Evolutionary conservation across 2,888 invertebrate genomes (phyloP).

Genomic region (Tyria jacobaeae): DNA sequence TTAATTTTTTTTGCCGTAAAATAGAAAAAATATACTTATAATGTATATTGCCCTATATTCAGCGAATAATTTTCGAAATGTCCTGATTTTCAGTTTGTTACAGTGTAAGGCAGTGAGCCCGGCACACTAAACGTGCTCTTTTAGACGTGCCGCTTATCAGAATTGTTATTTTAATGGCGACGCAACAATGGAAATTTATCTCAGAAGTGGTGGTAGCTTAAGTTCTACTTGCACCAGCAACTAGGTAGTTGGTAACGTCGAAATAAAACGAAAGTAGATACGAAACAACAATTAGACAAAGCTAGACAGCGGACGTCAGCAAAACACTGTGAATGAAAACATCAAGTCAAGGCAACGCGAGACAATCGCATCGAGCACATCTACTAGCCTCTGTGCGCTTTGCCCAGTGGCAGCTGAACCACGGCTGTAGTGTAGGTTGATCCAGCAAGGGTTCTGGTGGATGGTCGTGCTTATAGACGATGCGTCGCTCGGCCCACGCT

Average conservation of each 20-base stretch:
- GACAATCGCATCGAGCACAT: slow-evolving; percentile 70
- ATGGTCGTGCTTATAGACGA: slow-evolving; percentile 71
- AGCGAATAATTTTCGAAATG: slow-evolving; percentile 13
- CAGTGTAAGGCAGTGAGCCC: slow-evolving; percentile 21
- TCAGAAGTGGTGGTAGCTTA: slow-evolving; percentile 25
- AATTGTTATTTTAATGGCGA: slow-evolving; percentile 25
- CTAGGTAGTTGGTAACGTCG: slow-evolving; percentile 35
- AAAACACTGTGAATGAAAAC: slow-evolving; percentile 83
- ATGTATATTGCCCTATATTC: slow-evolving; percentile 16
- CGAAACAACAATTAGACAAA: slow-evolving; percentile 57
- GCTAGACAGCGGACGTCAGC: slow-evolving; percentile 66
- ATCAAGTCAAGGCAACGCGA: slow-evolving; percentile 66
- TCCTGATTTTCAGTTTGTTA: slow-evolving; percentile 24
- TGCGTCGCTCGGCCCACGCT: slow-evolving; percentile 80
- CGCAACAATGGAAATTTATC: slow-evolving; percentile 24
- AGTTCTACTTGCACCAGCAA: slow-evolving; percentile 24
- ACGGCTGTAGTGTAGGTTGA: slow-evolving; percentile 18
- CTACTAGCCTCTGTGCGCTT: slow-evolving; percentile 54
- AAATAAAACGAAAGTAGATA: slow-evolving; percentile 68
- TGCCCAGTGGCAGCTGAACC: slow-evolving; percentile 58
- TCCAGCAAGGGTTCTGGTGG: slow-evolving; percentile 47
- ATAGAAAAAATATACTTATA: slow-evolving; percentile 3
- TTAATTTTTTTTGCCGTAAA: slow-evolving; percentile 1
- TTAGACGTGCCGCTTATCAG: slow-evolving; percentile 25
- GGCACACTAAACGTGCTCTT: slow-evolving; percentile 20